Conservation (phyloP, 2,797 vertebrate species). For the Lateolabrax maculatus region DNA sequence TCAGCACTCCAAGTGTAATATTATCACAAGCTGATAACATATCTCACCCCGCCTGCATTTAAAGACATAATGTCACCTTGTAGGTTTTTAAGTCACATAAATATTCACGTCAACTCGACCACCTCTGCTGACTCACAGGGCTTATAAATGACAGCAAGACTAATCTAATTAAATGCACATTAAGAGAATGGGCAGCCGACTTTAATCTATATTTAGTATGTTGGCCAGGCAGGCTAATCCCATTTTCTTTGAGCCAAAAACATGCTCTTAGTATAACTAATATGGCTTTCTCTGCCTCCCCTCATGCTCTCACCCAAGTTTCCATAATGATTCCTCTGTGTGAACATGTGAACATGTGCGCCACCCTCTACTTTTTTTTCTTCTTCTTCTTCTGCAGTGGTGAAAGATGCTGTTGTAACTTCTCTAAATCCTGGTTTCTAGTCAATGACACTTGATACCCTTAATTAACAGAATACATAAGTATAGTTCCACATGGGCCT, state of each 20-base stretch:
- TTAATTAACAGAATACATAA: neutral
- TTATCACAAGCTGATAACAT: neutral
- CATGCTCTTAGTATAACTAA: slow-evolving; percentile 21
- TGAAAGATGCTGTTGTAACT: slow-evolving; percentile 75
- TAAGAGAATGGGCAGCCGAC: slow-evolving; percentile 48
- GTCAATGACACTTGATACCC: neutral
- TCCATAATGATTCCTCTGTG: slow-evolving; percentile 71
- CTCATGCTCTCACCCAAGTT: slow-evolving; percentile 38
- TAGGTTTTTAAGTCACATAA: neutral
- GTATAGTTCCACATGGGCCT: neutral
- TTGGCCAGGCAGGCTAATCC: slow-evolving; percentile 51
- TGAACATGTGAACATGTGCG: slow-evolving; percentile 39
- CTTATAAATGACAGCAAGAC: slow-evolving; percentile 40
- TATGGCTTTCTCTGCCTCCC: slow-evolving; percentile 27
- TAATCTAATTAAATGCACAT: slow-evolving; percentile 76
- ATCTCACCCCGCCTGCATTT: neutral
- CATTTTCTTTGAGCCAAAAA: slow-evolving; percentile 53
- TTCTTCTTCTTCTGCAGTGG: neutral
- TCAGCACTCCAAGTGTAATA: neutral
- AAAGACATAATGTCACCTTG: slow-evolving; percentile 4
- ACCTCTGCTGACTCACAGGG: slow-evolving; percentile 57
- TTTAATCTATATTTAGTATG: slow-evolving; percentile 75
- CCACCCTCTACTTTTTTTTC: slow-evolving; percentile 35
- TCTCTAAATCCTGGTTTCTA: slow-evolving; percentile 52
- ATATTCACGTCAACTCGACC: slow-evolving; percentile 14